Conservation (phyloP, 2,797 vertebrate genomes). For the Phataginus tetradactyla region DNA sequence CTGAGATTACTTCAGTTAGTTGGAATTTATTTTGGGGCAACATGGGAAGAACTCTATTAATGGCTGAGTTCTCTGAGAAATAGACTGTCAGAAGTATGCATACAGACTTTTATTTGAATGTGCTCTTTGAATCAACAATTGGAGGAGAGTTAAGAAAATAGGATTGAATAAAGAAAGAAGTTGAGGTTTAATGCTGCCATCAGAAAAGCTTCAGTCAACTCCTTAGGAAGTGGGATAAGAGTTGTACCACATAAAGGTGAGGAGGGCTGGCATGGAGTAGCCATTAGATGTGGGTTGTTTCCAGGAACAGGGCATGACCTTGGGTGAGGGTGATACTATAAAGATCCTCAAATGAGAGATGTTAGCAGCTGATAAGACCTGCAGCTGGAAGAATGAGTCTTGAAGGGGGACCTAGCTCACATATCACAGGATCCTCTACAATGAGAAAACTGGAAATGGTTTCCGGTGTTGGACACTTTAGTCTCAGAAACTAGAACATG, state of each 20-base stretch:
- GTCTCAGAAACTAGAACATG: neutral
- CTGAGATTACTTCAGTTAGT: neutral
- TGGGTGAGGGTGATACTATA: neutral
- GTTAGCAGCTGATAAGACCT: neutral
- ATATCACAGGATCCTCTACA: neutral
- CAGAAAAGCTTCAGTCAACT: neutral
- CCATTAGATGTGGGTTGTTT: neutral
- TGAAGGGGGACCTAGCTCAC: neutral
- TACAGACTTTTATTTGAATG: neutral
- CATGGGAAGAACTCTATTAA: neutral
- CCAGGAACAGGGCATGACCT: neutral
- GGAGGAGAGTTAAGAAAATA: neutral
- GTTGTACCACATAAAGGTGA: neutral
- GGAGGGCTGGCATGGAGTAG: fast-evolving
- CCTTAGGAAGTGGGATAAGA: neutral
- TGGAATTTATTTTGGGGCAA: neutral
- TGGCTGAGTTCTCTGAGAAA: neutral
- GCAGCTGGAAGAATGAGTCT: neutral
- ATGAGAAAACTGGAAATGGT: neutral
- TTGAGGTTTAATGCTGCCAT: neutral
- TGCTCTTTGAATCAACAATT: neutral
- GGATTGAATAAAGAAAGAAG: neutral
- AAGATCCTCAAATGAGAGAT: neutral
- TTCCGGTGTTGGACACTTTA: neutral
- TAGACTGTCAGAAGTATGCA: neutral